These are phyloP conservation scores for Danio kyathit DNA, from an alignment of 2,797 vertebrate species.

Conservation along the genomic window DNA sequence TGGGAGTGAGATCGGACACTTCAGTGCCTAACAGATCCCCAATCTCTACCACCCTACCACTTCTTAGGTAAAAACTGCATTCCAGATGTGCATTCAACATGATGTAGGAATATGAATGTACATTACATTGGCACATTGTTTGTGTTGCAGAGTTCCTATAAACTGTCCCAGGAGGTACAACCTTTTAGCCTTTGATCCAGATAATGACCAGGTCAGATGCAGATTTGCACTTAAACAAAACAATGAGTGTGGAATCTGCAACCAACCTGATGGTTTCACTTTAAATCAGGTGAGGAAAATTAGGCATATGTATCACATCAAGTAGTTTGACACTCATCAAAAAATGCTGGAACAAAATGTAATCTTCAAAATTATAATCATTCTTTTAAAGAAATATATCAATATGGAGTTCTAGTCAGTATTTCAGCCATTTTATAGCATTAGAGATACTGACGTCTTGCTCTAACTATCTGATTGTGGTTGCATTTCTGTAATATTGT, in stretches of 20 bases:
- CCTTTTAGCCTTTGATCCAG: constrained; percentile 74
- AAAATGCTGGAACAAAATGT: no score
- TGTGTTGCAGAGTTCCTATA: constrained; percentile 69
- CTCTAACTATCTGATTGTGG: no score
- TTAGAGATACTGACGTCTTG: no score
- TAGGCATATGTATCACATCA: background rate
- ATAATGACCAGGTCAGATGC: constrained; percentile 71
- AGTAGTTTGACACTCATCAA: no score
- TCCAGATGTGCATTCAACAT: background rate
- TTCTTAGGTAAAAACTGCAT: constrained; percentile 8
- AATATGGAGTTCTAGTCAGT: no score
- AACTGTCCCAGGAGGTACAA: constrained; percentile 68
- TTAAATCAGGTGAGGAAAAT: constrained; percentile 69
- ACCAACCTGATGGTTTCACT: constrained; percentile 50
- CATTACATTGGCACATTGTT: background rate
- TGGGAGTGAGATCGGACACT: constrained; percentile 26
- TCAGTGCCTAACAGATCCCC: constrained; percentile 13
- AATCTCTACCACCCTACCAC: constrained; percentile 6
- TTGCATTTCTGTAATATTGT: no score
- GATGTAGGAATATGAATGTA: background rate
- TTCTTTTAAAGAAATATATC: no score
- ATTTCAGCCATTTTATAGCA: no score
- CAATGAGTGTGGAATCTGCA: background rate
- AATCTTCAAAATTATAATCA: no score
- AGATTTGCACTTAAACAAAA: constrained; percentile 38